Base-by-base conservation (phyloP, 2,797 vertebrate genomes). In the Tokudaia tokunoshimensis region DNA sequence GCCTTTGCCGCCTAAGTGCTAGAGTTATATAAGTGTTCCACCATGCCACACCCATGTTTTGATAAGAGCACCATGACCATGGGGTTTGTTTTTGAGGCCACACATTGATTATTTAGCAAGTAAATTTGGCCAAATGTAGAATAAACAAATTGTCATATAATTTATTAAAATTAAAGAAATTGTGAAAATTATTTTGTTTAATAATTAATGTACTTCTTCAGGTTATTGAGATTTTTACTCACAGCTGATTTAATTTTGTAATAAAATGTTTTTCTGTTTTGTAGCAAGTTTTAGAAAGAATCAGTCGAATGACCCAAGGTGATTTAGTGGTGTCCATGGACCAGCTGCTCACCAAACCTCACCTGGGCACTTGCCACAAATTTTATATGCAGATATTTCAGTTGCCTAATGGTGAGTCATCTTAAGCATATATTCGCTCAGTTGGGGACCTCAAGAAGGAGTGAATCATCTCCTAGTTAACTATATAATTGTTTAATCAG, bases 281-380 rank as follows among this genome's bases (percentile, higher is more conserved):
- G 93, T 98, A 99, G 99, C 99, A 99, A 99, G 99, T 99, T 80
- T 98, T 99, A 97, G 99, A 99, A 97, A 97, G 99, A 61, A 99
- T 99, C 94, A 99, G 99, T 97, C 99, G 99, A 24, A 99, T 99
- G 99, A 99, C 99, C 31, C 99, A 99, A 98, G 99, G 99, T 52
- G 99, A 99, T 98, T 99, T 99, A 97, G 99, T 99, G n/a, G 99
- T 99, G 99, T 99, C 99, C n/a, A 99, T 99, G 99, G 99, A 99
- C 98, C 99, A 99, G 92, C 99, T 99, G 63, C 98, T 99, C 97
- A 99, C 99, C 59, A 99, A 99, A 98, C 99, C 99, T 94, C 99
- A 99, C 59, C 98, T 99, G 96, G 99, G 99, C 84, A 99, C 99
- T 78, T 99, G 99, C 98, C 99, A 99, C 98, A 99, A 99, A 98